These are phyloP conservation scores for Diachasma alloeum DNA, from an alignment of 1,140 invertebrate genomes.

Conservation along the genomic window DNA sequence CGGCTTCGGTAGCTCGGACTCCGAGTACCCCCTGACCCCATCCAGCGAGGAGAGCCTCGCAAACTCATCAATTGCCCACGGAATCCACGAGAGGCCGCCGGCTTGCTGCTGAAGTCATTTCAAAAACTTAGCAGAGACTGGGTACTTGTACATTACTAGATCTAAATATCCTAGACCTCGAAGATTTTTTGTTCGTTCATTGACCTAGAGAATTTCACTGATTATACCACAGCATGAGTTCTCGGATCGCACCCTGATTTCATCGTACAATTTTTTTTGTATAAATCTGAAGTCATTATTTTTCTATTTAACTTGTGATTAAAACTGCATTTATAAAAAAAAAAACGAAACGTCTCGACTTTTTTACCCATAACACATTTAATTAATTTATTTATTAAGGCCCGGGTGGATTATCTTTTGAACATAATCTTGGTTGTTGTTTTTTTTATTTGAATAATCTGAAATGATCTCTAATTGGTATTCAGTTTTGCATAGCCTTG, in stretches of 20 bases:
- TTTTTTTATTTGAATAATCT: too few species aligned
- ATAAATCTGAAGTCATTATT: slow-evolving; percentile 4
- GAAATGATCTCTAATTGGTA: too few species aligned
- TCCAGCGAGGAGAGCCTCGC: slow-evolving; percentile 48
- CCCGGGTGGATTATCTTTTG: too few species aligned
- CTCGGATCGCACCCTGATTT: background rate
- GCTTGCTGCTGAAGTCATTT: slow-evolving; percentile 66
- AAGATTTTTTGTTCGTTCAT: background rate
- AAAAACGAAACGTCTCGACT: too few species aligned
- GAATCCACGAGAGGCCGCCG: slow-evolving; percentile 65
- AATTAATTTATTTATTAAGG: too few species aligned
- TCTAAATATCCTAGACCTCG: background rate
- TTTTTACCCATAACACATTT: too few species aligned
- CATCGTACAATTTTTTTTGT: background rate
- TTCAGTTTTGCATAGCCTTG: too few species aligned
- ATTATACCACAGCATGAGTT: background rate
- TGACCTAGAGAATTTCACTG: background rate
- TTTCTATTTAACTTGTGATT: background rate
- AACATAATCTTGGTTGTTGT: too few species aligned
- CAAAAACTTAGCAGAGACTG: background rate
- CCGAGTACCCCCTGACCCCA: slow-evolving; percentile 38
- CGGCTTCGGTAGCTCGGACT: slow-evolving; percentile 38
- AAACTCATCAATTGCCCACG: slow-evolving; percentile 68
- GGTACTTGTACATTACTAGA: background rate
- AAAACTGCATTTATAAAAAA: background rate